phyloP scores from a whole-genome alignment of 2,113 vertebrate genomes.

The Alaudala cheleensis region DNA sequence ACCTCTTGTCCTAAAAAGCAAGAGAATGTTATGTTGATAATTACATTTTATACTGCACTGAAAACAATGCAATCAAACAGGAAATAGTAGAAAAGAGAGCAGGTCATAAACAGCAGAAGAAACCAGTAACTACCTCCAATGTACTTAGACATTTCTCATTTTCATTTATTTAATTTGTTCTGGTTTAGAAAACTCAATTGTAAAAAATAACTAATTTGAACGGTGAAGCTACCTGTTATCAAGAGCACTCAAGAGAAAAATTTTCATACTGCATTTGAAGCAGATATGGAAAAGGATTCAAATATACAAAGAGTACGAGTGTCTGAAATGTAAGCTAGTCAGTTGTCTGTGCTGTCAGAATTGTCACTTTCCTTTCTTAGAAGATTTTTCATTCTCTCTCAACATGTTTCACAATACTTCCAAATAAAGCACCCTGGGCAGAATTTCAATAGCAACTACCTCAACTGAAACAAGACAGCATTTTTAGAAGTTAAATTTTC shows the following conservation, averaged over 20 bases:
- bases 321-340: background rate
- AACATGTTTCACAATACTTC: background rate
- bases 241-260: background rate
- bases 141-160: background rate
- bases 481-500: background rate
- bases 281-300: background rate
- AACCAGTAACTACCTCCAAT: background rate
- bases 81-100: background rate
- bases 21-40: background rate
- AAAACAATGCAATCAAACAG: background rate
- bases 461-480: background rate
- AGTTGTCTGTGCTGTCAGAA: background rate
- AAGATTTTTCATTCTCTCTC: background rate
- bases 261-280: background rate
- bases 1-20: conserved; percentile 80
- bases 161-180: background rate
- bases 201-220: background rate
- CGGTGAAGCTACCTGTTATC: background rate
- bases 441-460: background rate
- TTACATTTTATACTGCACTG: background rate
- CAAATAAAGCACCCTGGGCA: background rate
- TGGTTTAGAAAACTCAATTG: background rate
- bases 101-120: background rate
- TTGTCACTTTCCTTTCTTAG: background rate
- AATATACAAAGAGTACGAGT: fast-evolving